Conservation (phyloP, 2,888 invertebrate genomes). For the Boloria euphrosyne region DNA sequence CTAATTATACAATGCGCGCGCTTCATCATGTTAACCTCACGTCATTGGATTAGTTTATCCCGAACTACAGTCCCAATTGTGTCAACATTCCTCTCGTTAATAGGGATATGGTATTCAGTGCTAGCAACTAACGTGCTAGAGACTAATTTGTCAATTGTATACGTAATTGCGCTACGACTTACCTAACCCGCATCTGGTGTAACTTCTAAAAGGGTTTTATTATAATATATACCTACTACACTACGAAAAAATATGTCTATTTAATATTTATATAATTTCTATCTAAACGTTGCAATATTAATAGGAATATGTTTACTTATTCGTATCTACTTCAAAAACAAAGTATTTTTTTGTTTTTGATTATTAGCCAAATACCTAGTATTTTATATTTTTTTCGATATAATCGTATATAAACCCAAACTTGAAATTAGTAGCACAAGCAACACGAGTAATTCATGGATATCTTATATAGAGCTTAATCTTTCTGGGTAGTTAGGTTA, state of each 20-base stretch:
- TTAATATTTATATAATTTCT: no score
- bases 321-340: neutral
- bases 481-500: neutral
- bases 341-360: no score
- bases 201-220: no score
- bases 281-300: no score
- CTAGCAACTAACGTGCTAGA: conserved; percentile 36
- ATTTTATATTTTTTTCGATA: no score
- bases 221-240: no score
- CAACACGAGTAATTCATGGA: conserved; percentile 28
- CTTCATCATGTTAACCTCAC: conserved; percentile 26
- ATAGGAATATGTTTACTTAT: neutral
- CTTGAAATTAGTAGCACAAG: conserved; percentile 10
- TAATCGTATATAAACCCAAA: neutral
- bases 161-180: conserved; percentile 25
- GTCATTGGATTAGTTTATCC: conserved; percentile 33
- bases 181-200: conserved; percentile 8
- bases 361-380: no score
- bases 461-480: conserved; percentile 15
- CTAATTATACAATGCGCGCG: conserved; percentile 6
- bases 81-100: conserved; percentile 37
- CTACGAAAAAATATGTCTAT: no score
- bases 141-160: conserved; percentile 39
- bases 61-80: conserved; percentile 31
- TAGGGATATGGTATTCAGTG: conserved; percentile 40